These are phyloP conservation scores for Cygnus buccinator DNA, from an alignment of 2,113 vertebrate species.

Conservation along the genomic window DNA sequence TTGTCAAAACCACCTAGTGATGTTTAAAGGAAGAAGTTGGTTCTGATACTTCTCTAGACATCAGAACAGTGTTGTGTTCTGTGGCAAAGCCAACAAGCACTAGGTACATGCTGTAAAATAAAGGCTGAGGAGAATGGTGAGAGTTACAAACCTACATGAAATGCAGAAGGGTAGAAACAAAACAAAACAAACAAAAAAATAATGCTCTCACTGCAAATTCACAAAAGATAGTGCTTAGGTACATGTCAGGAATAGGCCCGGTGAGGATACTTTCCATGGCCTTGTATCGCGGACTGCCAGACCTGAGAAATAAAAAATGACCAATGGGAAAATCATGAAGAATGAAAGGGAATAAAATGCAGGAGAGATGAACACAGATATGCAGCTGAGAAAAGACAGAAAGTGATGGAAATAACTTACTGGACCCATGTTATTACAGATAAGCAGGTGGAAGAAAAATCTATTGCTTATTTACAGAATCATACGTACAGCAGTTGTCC, in stretches of 20 bases:
- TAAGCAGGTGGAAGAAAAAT: background rate
- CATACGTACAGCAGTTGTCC: background rate
- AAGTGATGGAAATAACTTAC: background rate
- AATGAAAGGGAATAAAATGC: background rate
- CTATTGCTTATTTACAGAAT: background rate
- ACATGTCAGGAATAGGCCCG: background rate
- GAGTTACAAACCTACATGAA: background rate
- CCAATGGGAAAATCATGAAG: background rate
- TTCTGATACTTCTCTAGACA: background rate
- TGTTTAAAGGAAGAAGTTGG: background rate
- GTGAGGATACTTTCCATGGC: background rate
- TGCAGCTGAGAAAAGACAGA: background rate
- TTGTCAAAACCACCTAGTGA: background rate
- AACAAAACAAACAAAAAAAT: background rate
- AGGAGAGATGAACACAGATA: background rate
- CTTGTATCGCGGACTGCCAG: background rate
- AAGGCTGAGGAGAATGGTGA: background rate
- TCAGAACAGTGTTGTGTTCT: background rate
- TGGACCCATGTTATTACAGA: background rate
- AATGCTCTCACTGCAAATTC: background rate
- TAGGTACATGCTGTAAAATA: background rate
- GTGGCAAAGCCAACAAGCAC: background rate
- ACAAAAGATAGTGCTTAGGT: background rate
- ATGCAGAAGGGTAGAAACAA: background rate
- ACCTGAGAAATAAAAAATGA: background rate